Evolutionary conservation across 2,797 vertebrate species (phyloP), one percentile per base, ranked within the genome.

Genomic region (Perodicticus potto): DNA sequence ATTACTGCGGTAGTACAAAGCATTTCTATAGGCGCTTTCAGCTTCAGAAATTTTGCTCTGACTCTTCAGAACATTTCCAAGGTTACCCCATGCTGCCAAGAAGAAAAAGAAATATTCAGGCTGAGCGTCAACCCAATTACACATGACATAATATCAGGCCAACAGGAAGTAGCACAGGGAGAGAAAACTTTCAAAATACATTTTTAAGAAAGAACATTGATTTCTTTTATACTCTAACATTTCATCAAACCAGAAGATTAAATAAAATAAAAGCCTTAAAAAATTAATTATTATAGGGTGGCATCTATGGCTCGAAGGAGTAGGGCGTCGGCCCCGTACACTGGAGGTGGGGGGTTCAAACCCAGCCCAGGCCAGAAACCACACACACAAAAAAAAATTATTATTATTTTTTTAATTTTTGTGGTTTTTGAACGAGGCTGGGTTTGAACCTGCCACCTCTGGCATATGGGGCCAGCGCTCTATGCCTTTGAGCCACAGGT

Each of bases 51-150:
- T 99, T 98, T 99, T 99, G 96, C 99, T 99, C 98, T 99, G 99
- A 99, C 99, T 99, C 99, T 99, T 99, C 98, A 99, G 98, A 98
- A 99, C 99, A 97, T 99, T 99, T 98, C 99, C 99, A 96, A 99
- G 99, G 99, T 99, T 99, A 96, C 99, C 99, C 99, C 99, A 99
- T 34, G 99, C 99, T 99, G 99, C 92, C 97, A 97, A 97, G 97
- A 97, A 87, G 97, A 98, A 97, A 98, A 98, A 98, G 95, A 96
- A 96, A 95, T 90, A 97, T 98, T 98, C 93, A 98, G 97, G 81
- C 92, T 94, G 93, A 97, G 92, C 65, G 85, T 94, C 97, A 97
- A 97, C 96, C 95, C 91, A 96, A 97, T 98, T 97, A 98, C 23
- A 98, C 17, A 55, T 34, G 91, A 98, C 92, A 97, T 63, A 96